A percentile compares a stretch with the other conserved stretches of the same genome.
These are phyloP conservation scores for Dicyrtoma fusca DNA, from an alignment of 2,888 invertebrate genomes.

Conservation along the genomic window DNA sequence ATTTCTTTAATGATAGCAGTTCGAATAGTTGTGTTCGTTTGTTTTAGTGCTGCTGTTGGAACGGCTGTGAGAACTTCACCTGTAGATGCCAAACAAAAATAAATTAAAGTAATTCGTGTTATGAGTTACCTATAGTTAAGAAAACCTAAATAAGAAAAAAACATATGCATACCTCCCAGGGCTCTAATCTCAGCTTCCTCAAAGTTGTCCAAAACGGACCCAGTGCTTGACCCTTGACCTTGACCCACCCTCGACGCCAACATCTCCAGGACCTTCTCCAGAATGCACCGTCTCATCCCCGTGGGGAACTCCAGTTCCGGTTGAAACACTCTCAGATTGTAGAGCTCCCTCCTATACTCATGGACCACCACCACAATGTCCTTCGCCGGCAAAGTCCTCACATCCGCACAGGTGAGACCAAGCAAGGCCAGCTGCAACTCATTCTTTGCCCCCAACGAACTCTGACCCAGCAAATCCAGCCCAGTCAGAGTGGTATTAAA, in stretches of 20 bases:
- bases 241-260: constrained; percentile 41
- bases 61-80: constrained; percentile 51
- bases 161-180: constrained; percentile 46
- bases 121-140: neutral
- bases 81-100: constrained; percentile 24
- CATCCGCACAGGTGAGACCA: constrained; percentile 52
- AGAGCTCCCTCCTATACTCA: constrained; percentile 48
- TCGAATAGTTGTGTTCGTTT: constrained; percentile 31
- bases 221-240: constrained; percentile 13
- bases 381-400: constrained; percentile 42
- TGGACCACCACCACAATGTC: constrained; percentile 48
- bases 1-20: constrained; percentile 50
- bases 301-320: constrained; percentile 42
- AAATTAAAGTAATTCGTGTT: neutral
- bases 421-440: constrained; percentile 50
- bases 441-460: constrained; percentile 46
- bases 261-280: constrained; percentile 48
- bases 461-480: constrained; percentile 49
- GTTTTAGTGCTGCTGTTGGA: constrained; percentile 43
- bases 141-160: neutral
- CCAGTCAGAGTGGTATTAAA: constrained; percentile 48
- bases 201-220: constrained; percentile 41
- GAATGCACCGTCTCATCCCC: constrained; percentile 47
- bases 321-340: constrained; percentile 40
- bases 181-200: constrained; percentile 48